Conservation (phyloP, 2,797 vertebrate species). For the Alfaro cultratus region DNA sequence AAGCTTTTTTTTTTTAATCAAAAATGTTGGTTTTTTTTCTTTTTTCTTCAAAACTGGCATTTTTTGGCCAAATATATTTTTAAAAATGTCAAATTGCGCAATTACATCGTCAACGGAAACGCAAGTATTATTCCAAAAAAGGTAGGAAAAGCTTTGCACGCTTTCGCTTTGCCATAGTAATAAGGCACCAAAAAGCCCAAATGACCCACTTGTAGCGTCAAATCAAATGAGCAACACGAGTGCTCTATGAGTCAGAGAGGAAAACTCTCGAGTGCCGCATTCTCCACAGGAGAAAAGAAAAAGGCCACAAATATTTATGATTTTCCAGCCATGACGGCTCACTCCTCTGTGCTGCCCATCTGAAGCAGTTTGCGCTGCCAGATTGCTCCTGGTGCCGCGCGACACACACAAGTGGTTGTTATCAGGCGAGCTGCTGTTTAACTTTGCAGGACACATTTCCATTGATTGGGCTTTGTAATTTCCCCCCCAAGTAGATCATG, state of each 20-base stretch:
- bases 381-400: conserved; percentile 53
- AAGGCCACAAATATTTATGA: conserved; percentile 20
- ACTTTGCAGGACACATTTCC: conserved; percentile 71
- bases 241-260: conserved; percentile 8
- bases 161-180: background rate
- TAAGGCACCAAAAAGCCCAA: background rate
- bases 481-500: conserved; percentile 67
- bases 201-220: conserved; percentile 5
- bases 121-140: background rate
- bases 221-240: conserved; percentile 3
- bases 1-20: no score
- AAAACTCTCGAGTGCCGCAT: conserved; percentile 9
- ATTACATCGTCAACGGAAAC: background rate
- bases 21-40: no score
- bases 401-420: conserved; percentile 65
- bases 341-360: conserved; percentile 22
- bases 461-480: conserved; percentile 77
- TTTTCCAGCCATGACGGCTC: conserved; percentile 28
- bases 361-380: conserved; percentile 50
- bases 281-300: conserved; percentile 9
- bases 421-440: conserved; percentile 69
- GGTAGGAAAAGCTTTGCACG: background rate
- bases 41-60: no score
- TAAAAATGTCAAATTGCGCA: no score
- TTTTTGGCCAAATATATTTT: no score